Conservation (phyloP, 2,797 vertebrate genomes). For the Anabacerthia variegaticeps region DNA sequence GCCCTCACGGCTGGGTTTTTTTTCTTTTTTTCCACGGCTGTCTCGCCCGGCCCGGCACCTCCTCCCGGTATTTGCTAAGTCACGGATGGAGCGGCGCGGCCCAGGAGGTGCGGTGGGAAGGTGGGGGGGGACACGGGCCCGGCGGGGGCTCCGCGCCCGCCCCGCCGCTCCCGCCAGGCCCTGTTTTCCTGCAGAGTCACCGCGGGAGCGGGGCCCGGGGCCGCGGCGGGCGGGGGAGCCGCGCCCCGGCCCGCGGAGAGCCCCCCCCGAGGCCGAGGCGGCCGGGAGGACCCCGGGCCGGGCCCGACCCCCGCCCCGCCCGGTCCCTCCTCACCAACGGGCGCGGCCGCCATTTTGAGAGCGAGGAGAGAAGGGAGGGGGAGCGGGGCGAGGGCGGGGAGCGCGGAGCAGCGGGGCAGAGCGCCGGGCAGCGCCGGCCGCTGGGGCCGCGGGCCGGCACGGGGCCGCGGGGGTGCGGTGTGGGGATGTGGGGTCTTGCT, state of each 20-base stretch:
- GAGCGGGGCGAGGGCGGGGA: slow-evolving; percentile 63
- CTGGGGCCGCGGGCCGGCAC: background rate
- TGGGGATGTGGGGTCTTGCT: too few species aligned
- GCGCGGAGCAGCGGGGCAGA: background rate
- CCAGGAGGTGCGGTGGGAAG: background rate
- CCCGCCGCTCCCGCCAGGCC: slow-evolving; percentile 21
- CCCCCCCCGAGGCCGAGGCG: background rate
- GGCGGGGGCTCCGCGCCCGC: background rate
- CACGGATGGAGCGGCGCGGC: slow-evolving; percentile 50
- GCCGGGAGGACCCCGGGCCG: background rate
- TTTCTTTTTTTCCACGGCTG: background rate
- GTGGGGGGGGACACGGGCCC: background rate
- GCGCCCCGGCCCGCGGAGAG: background rate
- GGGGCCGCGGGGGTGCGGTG: background rate
- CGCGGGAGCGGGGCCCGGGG: background rate
- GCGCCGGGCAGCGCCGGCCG: background rate
- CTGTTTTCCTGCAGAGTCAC: slow-evolving; percentile 76
- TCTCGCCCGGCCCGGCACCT: background rate
- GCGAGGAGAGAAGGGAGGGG: slow-evolving; percentile 68
- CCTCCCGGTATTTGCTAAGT: slow-evolving; percentile 72
- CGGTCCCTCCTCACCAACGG: slow-evolving; percentile 84
- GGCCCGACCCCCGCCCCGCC: slow-evolving; percentile 15
- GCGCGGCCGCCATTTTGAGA: slow-evolving; percentile 98
- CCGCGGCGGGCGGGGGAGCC: background rate
- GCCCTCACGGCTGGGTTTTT: background rate